Evolutionary conservation across 1,140 invertebrate genomes (phyloP).

Genomic region (Metopolophium dirhodum): DNA sequence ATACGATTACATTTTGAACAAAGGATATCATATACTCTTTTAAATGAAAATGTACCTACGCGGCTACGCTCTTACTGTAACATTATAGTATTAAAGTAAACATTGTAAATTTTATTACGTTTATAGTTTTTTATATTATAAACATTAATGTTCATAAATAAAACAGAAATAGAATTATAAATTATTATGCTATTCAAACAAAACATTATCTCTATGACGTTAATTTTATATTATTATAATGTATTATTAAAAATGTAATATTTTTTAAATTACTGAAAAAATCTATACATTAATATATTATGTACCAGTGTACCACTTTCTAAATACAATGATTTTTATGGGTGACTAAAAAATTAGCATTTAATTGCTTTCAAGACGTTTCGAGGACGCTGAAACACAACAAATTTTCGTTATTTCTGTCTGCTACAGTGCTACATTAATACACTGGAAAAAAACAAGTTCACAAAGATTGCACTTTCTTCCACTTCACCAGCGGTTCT

Average conservation of each 20-base stretch:
- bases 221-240: background rate
- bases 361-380: background rate
- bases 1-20: background rate
- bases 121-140: slow-evolving; percentile 22
- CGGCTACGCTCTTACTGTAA: background rate
- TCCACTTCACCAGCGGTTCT: background rate
- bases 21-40: background rate
- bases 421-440: too few relatives aligned
- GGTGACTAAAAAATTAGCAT: background rate
- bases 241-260: background rate
- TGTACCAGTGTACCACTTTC: background rate
- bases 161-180: background rate
- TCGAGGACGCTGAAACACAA: background rate
- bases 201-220: background rate
- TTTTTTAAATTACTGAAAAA: background rate
- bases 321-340: background rate
- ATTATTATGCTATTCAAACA: background rate
- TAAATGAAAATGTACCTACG: slow-evolving; percentile 7
- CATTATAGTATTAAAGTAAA: slow-evolving; percentile 6
- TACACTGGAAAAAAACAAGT: too few relatives aligned
- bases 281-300: background rate
- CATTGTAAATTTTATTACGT: slow-evolving; percentile 40
- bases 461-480: too few relatives aligned
- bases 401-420: too few relatives aligned
- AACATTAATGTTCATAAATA: slow-evolving; percentile 6